Base-by-base conservation (phyloP, 2,113 vertebrate genomes). In the Psettodes erumei region DNA sequence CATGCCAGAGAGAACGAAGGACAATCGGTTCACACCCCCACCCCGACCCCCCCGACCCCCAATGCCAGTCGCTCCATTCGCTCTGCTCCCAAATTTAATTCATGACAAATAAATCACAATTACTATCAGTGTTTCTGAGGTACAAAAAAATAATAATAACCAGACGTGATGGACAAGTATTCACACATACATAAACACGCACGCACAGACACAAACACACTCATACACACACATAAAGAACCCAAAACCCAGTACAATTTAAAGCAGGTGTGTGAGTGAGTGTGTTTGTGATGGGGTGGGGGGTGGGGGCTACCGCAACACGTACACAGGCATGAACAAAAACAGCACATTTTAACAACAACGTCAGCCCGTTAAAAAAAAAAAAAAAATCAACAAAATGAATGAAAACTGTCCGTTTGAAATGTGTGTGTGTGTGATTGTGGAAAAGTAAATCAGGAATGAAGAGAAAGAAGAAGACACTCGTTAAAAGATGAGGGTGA, bases 1-100 rank as follows among this genome's bases (percentile, higher is more conserved):
- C 86, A 83, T 86, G 59, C 69, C 71, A 83, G 74, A 88, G 81
- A 83, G 53, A 84, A 75, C 70, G 30, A 85, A 83, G 79, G 73
- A 89, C 71, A 78, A 73, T 69, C 68, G 50, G 23, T 56, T 74
- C 27, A 58, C 77, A 65, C 40, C 30, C 16, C 42, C 28, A n/a
- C n/a, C n/a, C n/a, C n/a, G n/a, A n/a, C n/a, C n/a, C n/a, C n/a
- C n/a, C n/a, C n/a, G n/a, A n/a, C n/a, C 69, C 33, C 8, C 30
- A 35, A 71, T 5, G 6, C 38, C 28, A 3, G 33, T 40, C 9
- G 13, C 70, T 77, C 68, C 38, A 63, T 54, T 82, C n/a, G 0
- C 69, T 71, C 75, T 30, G 68, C 37, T 89, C 85, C 73, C 67
- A 85, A 83, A 86, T 77, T 33, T 27, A 83, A 65, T 21, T 64